Evolutionary conservation across 92 coral and sea anemone genomes (phyloP).

Genomic region (Phenganax stokvisi): DNA sequence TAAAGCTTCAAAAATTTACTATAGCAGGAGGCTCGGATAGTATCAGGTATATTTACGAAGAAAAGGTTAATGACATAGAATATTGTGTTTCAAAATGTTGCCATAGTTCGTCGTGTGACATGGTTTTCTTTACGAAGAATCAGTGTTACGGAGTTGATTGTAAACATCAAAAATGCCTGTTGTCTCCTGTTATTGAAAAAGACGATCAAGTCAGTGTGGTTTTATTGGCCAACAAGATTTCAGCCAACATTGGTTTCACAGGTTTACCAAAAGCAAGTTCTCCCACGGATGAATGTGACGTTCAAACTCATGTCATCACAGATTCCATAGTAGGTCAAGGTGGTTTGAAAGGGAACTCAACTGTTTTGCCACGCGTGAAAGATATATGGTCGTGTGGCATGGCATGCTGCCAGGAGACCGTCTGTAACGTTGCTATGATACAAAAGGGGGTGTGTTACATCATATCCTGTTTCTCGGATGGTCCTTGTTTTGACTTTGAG

Average conservation of each 20-base stretch:
- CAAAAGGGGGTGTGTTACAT: constrained; percentile 25
- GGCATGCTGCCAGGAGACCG: constrained; percentile 20
- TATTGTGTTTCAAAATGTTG: constrained; percentile 66
- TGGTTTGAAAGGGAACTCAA: constrained; percentile 35
- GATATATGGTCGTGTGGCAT: constrained; percentile 34
- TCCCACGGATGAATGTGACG: constrained; percentile 8
- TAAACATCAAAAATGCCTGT: constrained; percentile 45
- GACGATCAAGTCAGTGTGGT: constrained; percentile 24
- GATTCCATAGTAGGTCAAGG: constrained; percentile 22
- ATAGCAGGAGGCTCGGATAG: constrained; percentile 57
- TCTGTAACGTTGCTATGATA: constrained; percentile 28
- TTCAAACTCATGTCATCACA: constrained; percentile 17
- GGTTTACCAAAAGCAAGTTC: background rate
- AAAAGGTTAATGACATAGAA: constrained; percentile 47
- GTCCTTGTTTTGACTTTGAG: constrained; percentile 33
- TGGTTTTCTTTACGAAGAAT: constrained; percentile 62
- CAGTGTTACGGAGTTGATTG: constrained; percentile 71
- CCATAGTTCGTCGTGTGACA: constrained; percentile 52
- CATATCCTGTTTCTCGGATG: constrained; percentile 12
- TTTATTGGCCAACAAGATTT: constrained; percentile 15
- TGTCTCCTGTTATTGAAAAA: constrained; percentile 48
- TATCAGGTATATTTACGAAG: constrained; percentile 61
- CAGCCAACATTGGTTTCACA: constrained; percentile 33
- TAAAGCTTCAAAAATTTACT: constrained; percentile 46
- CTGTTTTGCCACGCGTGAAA: constrained; percentile 22